These are phyloP conservation scores for Baccha elongata DNA, from an alignment of 2,888 invertebrate species.

Conservation along the genomic window DNA sequence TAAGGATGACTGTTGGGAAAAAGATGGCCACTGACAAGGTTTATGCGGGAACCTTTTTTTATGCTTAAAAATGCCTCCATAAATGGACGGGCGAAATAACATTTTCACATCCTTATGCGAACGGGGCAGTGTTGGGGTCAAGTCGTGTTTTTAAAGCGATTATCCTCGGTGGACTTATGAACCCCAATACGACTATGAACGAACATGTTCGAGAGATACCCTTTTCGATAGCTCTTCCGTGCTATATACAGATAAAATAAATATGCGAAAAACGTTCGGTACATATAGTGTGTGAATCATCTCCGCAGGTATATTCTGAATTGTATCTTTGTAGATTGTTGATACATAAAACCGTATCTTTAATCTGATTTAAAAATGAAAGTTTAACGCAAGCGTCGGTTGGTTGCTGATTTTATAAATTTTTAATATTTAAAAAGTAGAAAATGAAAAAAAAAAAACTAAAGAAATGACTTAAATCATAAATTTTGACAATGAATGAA, in stretches of 20 bases:
- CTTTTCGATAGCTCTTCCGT: not conserved
- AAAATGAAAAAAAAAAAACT: too few relatives aligned
- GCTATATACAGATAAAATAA: slow-evolving; percentile 3
- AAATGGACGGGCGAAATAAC: slow-evolving; percentile 50
- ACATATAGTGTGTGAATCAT: not conserved
- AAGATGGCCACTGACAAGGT: slow-evolving; percentile 40
- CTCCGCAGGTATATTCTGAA: not conserved
- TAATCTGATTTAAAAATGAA: not conserved
- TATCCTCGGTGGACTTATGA: slow-evolving; percentile 30
- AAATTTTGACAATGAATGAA: too few relatives aligned
- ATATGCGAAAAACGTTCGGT: not conserved
- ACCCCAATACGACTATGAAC: not conserved
- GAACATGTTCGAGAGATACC: not conserved
- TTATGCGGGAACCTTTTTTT: slow-evolving; percentile 55
- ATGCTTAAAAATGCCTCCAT: slow-evolving; percentile 30
- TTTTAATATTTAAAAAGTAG: too few relatives aligned
- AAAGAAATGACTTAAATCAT: too few relatives aligned
- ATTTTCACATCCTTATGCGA: slow-evolving; percentile 46
- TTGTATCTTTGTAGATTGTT: too few relatives aligned
- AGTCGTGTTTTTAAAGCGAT: slow-evolving; percentile 44
- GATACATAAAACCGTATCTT: not conserved
- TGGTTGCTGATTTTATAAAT: too few relatives aligned
- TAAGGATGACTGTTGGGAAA: slow-evolving; percentile 1
- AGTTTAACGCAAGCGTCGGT: not conserved
- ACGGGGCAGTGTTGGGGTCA: not conserved